Evolutionary conservation across 2,888 invertebrate genomes (phyloP), one percentile per base, ranked within the genome.

Genomic region (Pemphredon lugubris): DNA sequence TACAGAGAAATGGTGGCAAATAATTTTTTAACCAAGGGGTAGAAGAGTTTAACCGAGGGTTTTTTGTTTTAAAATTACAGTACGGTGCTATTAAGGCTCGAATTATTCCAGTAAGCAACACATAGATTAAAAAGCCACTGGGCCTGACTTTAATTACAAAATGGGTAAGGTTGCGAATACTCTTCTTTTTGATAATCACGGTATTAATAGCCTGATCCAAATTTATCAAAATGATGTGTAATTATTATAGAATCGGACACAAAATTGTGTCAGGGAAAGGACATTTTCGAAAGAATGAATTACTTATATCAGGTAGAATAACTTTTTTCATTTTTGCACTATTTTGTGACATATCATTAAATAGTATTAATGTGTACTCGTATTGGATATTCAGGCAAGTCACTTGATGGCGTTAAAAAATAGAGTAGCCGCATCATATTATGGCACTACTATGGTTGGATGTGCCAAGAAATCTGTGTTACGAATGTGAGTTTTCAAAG

Each of bases 251-350:
- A 60, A 20, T 53, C 64, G 9, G 79, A 82, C n/a, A 44, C 55
- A 37, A 93, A 91, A 84, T 91, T 92, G 87, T 93, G 93, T 66
- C 92, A 92, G 82, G 93, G 93, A 60, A 93, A 93, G 85, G 94
- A 94, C 86, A 91, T 92, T 20, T 93, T 94, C 83, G 93, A 94
- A 83, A 90, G 94, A 65, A 93, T 94, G 87, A 94, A 94, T 88
- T 94, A 92, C 84, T 90, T 94, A 20, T 93, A 94, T 87, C 94
- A 94, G 90, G 94, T 93, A 89, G 45, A 45, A 23, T 18, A 30
- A 57, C 2, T 45, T 2, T 9, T 32, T 42, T 40, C 3, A 30
- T 53, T 32, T 30, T 47, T 11, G 2, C 18, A 11, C n/a, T 37
- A 14, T 39, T 47, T 34, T 34, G 48, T 58, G 1, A 39, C 47